Conservation (phyloP, 2,113 vertebrate species). For the Oncorhynchus masou region DNA sequence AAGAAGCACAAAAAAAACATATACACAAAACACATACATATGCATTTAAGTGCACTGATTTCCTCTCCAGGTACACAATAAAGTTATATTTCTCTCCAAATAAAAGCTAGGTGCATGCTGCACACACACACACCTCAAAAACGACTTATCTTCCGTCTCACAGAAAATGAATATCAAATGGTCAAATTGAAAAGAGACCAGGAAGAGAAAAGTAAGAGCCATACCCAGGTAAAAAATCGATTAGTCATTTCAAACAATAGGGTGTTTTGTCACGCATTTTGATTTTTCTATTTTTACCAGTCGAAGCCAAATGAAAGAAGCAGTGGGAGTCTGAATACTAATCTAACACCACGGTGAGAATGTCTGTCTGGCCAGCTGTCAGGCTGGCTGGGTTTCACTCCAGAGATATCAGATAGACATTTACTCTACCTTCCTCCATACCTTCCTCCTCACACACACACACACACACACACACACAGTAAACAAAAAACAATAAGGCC, state of each 20-base stretch:
- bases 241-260: constrained; percentile 62
- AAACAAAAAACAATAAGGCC: not conserved
- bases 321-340: constrained; percentile 42
- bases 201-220: constrained; percentile 39
- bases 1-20: constrained; percentile 6
- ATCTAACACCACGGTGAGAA: constrained; percentile 51
- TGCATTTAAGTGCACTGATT: not conserved
- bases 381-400: not conserved
- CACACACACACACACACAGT: not conserved
- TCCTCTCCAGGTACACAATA: no score
- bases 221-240: constrained; percentile 42
- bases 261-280: constrained; percentile 30
- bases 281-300: not conserved
- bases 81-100: not conserved
- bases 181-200: constrained; percentile 50
- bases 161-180: constrained; percentile 55
- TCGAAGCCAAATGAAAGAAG: constrained; percentile 49
- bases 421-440: no score
- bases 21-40: not conserved
- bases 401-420: not conserved
- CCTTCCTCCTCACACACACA: not conserved
- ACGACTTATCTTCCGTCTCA: constrained; percentile 41
- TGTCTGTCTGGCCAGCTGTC: not conserved
- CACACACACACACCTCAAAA: constrained; percentile 15
- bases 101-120: not conserved